A percentile compares a stretch with the other conserved stretches of the same genome.
These are phyloP conservation scores for Notarius quadriscutis DNA, from an alignment of 2,113 vertebrate species.

Conservation along the genomic window DNA sequence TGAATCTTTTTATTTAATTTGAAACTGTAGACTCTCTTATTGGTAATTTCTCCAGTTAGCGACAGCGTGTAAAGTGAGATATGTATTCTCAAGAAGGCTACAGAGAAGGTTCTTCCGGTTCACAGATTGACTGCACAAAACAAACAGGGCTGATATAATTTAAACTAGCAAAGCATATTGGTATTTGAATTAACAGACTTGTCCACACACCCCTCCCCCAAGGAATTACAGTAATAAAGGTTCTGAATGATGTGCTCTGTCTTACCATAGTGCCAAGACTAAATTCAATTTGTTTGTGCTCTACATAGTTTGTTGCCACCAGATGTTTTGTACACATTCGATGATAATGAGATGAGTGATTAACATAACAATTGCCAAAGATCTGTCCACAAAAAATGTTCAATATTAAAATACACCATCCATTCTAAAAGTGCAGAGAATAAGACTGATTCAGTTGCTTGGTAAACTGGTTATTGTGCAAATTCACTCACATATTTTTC, in stretches of 20 bases:
- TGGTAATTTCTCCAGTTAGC: slow-evolving; percentile 30
- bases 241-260: slow-evolving; percentile 36
- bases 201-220: slow-evolving; percentile 26
- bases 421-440: slow-evolving; percentile 27
- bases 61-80: slow-evolving; percentile 26
- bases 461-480: slow-evolving; percentile 27
- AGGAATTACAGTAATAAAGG: slow-evolving; percentile 40
- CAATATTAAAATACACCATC: slow-evolving; percentile 40
- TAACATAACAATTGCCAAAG: slow-evolving; percentile 79
- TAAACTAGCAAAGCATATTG: slow-evolving; percentile 42
- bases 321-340: slow-evolving; percentile 55
- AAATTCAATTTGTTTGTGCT: slow-evolving; percentile 48
- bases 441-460: slow-evolving; percentile 24
- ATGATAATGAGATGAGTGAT: slow-evolving; percentile 58
- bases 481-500: background rate
- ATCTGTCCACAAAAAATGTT: slow-evolving; percentile 63
- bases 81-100: slow-evolving; percentile 41
- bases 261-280: slow-evolving; percentile 36
- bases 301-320: slow-evolving; percentile 49
- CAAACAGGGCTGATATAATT: slow-evolving; percentile 47
- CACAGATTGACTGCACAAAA: slow-evolving; percentile 25
- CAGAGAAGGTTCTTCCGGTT: slow-evolving; percentile 8
- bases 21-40: background rate
- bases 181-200: slow-evolving; percentile 43
- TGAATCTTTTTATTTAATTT: slow-evolving; percentile 45